phyloP scores from a whole-genome alignment of 2,888 invertebrate species.

The Eilema griseolum region DNA sequence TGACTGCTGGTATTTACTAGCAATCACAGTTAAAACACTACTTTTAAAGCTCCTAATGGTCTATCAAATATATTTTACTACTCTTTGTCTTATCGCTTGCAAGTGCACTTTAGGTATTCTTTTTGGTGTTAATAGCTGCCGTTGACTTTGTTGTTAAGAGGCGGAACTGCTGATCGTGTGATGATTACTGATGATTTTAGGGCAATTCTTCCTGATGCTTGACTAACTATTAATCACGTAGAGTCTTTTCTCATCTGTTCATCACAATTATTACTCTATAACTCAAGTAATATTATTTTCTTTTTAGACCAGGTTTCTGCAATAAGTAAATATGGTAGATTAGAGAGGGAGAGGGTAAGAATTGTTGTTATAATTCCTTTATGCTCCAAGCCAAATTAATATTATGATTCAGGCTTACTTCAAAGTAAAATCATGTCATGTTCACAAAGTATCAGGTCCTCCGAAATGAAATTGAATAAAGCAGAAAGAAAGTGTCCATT shows the following conservation, averaged over 20 bases:
- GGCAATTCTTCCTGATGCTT: no score
- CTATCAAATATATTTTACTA: not conserved
- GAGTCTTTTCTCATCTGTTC: no score
- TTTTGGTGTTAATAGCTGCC: not conserved
- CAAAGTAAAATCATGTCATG: no score
- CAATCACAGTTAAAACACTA: not conserved
- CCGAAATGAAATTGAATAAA: constrained; percentile 23
- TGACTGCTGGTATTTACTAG: not conserved
- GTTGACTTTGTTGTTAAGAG: not conserved
- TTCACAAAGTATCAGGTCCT: not conserved
- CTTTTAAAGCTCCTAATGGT: not conserved
- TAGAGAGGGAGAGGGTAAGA: no score
- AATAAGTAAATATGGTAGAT: no score
- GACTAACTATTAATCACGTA: no score
- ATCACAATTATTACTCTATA: no score
- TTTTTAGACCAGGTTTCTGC: no score
- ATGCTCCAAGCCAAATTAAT: no score
- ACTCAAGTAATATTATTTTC: no score
- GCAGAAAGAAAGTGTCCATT: constrained; percentile 41
- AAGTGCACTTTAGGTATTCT: not conserved
- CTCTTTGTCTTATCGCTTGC: not conserved
- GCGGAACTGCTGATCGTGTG: not conserved
- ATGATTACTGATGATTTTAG: not conserved
- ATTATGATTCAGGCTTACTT: no score
- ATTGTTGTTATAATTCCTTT: no score